phyloP scores from a whole-genome alignment of 2,113 vertebrate genomes.

The Nesoenas mayeri region DNA sequence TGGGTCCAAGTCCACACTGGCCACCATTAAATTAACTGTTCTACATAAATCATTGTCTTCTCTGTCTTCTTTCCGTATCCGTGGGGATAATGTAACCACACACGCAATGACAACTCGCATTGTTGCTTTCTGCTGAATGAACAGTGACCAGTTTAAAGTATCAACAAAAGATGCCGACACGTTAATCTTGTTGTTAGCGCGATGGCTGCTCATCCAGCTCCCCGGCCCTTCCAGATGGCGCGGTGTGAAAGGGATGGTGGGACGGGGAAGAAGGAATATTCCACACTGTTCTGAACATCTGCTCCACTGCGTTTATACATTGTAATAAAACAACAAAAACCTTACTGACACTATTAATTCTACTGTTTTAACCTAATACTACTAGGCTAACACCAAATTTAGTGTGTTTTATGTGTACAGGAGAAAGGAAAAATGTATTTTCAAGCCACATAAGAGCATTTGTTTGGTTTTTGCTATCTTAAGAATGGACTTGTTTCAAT shows the following conservation, averaged over 20 bases:
- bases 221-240: slow-evolving; percentile 52
- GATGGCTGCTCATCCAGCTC: slow-evolving; percentile 44
- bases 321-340: neutral
- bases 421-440: neutral
- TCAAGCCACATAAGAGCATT: neutral
- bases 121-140: neutral
- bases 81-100: neutral
- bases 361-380: neutral
- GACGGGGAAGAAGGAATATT: neutral
- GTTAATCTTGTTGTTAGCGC: slow-evolving; percentile 74
- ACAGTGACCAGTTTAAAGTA: slow-evolving; percentile 75
- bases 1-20: neutral
- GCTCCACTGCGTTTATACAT: neutral
- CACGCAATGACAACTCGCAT: fast-evolving
- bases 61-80: neutral
- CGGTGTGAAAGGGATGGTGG: neutral
- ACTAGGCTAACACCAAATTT: neutral
- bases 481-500: neutral
- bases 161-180: slow-evolving; percentile 75
- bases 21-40: neutral
- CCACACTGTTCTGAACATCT: slow-evolving; percentile 41
- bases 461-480: neutral
- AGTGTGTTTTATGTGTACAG: neutral
- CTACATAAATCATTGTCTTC: neutral
- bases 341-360: neutral